phyloP scores from a whole-genome alignment of 2,797 vertebrate species.

The Notamacropus eugenii region DNA sequence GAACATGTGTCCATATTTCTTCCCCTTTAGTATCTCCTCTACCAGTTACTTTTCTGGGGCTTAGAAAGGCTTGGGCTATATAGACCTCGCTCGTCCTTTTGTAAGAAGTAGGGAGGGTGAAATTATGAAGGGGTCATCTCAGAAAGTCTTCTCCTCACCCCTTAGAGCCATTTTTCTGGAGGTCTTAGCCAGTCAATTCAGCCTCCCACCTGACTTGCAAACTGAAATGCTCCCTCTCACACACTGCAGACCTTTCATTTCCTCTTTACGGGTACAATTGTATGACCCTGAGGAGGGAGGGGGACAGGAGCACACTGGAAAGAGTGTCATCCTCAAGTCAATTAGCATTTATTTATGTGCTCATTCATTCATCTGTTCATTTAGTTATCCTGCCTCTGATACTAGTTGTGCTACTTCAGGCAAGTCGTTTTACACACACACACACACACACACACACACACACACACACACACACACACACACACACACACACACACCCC shows the following conservation, averaged over 20 bases:
- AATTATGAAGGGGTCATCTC: not conserved
- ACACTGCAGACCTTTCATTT: not conserved
- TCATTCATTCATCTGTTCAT: not conserved
- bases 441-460: no score
- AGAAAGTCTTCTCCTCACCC: not conserved
- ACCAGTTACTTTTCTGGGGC: not conserved
- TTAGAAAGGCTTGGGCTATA: not conserved
- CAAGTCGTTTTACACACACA: not conserved
- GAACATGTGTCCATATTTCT: not conserved
- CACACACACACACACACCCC: no score
- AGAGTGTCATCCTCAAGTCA: not conserved
- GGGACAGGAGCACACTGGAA: not conserved
- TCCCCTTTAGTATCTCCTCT: not conserved
- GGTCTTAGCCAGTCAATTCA: slow-evolving; percentile 2
- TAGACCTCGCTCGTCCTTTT: not conserved
- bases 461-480: no score
- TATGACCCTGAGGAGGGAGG: not conserved
- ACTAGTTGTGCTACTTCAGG: not conserved
- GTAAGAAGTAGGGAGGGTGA: not conserved
- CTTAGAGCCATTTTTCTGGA: not conserved
- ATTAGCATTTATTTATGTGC: not conserved
- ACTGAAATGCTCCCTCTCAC: not conserved
- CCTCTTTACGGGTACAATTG: not conserved
- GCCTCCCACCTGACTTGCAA: not conserved
- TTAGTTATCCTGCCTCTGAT: not conserved